A percentile compares a stretch with the other conserved stretches of the same genome.
Evolutionary conservation across 2,888 invertebrate species (phyloP).

Genomic region (Ischnus inquisitorius): DNA sequence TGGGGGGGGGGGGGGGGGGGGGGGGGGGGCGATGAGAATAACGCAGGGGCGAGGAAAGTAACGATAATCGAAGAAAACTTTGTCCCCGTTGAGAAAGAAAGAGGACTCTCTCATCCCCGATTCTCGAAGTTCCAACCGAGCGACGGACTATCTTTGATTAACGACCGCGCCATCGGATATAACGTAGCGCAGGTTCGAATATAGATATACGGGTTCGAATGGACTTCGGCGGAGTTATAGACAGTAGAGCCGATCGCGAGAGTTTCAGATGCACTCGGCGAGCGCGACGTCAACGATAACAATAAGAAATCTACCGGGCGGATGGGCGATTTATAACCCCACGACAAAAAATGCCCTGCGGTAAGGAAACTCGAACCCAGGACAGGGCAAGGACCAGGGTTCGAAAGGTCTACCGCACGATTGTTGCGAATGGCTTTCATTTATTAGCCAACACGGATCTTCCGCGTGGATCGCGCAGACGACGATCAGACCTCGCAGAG

Average conservation of each 20-base stretch:
- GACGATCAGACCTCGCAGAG: constrained; percentile 25
- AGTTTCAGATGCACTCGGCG: constrained; percentile 82
- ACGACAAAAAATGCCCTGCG: constrained; percentile 80
- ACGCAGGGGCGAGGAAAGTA: neutral
- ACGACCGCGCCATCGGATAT: constrained; percentile 70
- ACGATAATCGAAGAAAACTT: constrained; percentile 63
- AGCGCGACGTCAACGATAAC: constrained; percentile 76
- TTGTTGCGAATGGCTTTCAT: constrained; percentile 81
- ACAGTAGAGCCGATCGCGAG: constrained; percentile 77
- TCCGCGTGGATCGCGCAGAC: constrained; percentile 7
- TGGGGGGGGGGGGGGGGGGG: constrained; percentile 19
- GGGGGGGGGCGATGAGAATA: constrained; percentile 20
- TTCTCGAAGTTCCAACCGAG: constrained; percentile 58
- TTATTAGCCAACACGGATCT: constrained; percentile 76
- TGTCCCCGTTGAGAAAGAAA: constrained; percentile 18
- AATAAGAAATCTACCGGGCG: constrained; percentile 83
- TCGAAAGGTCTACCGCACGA: constrained; percentile 75
- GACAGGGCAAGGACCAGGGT: constrained; percentile 64
- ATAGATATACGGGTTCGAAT: constrained; percentile 41
- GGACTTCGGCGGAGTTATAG: constrained; percentile 46
- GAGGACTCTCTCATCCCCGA: constrained; percentile 31
- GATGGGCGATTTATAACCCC: constrained; percentile 83
- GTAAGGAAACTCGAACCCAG: constrained; percentile 12
- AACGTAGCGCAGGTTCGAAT: constrained; percentile 45
- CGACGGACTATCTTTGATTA: constrained; percentile 70